Percentiles rank a stretch among this genome's conserved stretches.
Evolutionary conservation across 2,888 invertebrate species (phyloP).

Genomic region (Lochmaea crataegi): DNA sequence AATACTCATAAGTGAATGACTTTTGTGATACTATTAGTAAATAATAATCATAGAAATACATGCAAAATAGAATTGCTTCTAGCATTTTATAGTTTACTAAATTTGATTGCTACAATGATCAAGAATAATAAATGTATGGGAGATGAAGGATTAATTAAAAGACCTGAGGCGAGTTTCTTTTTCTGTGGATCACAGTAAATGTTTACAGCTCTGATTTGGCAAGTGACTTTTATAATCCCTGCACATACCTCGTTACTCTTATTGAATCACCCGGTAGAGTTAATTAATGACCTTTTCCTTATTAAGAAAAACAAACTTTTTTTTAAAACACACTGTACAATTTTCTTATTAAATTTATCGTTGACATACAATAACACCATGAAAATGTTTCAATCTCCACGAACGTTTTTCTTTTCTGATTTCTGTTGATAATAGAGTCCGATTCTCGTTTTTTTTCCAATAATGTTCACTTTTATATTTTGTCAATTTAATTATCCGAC

Average conservation of each 20-base stretch:
- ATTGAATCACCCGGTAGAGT: too few relatives aligned
- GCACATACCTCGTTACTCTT: too few relatives aligned
- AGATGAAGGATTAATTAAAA: too few relatives aligned
- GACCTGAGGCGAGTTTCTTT: too few relatives aligned
- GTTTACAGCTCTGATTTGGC: too few relatives aligned
- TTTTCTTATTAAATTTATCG: neutral
- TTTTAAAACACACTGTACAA: neutral
- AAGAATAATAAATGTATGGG: too few relatives aligned
- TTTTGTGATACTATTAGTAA: constrained; percentile 13
- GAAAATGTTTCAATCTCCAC: neutral
- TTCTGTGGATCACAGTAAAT: too few relatives aligned
- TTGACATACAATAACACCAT: neutral
- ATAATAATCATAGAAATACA: constrained; percentile 5
- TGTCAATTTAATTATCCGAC: constrained; percentile 11
- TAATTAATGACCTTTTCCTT: too few relatives aligned
- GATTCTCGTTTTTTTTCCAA: neutral
- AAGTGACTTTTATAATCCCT: too few relatives aligned
- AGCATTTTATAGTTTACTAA: neutral
- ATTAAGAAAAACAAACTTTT: too few relatives aligned
- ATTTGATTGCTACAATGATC: neutral
- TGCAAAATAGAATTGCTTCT: neutral
- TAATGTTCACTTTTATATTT: neutral
- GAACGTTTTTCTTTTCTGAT: neutral
- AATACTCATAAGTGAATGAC: constrained; percentile 16
- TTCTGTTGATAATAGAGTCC: too few relatives aligned